phyloP scores from a whole-genome alignment of 2,797 vertebrate species.

The Coregonus ussuriensis region DNA sequence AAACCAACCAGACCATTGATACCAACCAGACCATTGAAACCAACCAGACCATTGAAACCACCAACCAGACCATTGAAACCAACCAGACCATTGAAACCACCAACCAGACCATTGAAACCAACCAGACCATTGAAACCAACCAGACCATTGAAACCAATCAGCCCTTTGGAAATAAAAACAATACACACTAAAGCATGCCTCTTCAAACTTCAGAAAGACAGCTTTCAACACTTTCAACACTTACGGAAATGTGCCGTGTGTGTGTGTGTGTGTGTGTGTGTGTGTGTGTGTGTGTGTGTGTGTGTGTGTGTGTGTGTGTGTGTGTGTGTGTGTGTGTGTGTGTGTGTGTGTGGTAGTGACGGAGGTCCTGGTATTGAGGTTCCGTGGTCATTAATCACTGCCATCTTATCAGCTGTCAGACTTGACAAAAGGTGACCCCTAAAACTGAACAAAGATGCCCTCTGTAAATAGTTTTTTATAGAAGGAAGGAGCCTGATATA shows the following conservation, averaged over 20 bases:
- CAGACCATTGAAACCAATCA: no score
- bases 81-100: no score
- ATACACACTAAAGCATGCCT: constrained; percentile 63
- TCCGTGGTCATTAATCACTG: constrained; percentile 88
- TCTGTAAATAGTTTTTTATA: constrained; percentile 60
- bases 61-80: no score
- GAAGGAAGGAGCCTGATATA: constrained; percentile 63
- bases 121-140: no score
- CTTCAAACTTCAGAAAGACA: constrained; percentile 61
- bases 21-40: no score
- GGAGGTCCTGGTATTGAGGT: constrained; percentile 75
- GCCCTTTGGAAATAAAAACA: constrained; percentile 78
- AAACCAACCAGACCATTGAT: no score
- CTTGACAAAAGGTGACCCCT: constrained; percentile 81
- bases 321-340: no score
- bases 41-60: no score
- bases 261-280: no score
- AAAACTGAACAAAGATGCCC: constrained; percentile 75
- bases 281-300: no score
- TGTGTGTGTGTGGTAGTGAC: constrained; percentile 30
- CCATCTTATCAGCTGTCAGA: constrained; percentile 88
- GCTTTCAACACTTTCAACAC: constrained; percentile 52
- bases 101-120: no score
- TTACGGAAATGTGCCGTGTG: not conserved
- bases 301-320: no score